A percentile compares a stretch with the other conserved stretches of the same genome.
Evolutionary conservation across 2,797 vertebrate genomes (phyloP).

Genomic region (Lagocephalus sceleratus): DNA sequence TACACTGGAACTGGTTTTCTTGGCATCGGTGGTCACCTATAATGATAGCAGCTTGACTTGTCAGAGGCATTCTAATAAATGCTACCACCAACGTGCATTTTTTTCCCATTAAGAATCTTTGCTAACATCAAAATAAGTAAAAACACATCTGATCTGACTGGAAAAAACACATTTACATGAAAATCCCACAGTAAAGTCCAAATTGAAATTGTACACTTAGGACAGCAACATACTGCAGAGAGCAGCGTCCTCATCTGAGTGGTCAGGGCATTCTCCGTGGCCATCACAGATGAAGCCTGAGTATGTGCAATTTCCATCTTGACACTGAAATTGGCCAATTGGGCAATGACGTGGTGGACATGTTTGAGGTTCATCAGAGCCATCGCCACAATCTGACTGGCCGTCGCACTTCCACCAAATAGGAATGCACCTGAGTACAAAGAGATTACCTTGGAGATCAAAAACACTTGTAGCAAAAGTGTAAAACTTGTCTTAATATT

Average conservation of each 20-base stretch:
- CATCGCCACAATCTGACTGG: conserved; percentile 72
- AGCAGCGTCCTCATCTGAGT: conserved; percentile 71
- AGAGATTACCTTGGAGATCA: not conserved
- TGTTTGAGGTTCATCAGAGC: conserved; percentile 74
- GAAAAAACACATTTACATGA: not conserved
- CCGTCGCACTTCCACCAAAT: conserved; percentile 80
- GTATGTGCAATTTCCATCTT: conserved; percentile 67
- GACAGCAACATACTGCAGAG: conserved; percentile 65
- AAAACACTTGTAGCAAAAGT: too few species aligned
- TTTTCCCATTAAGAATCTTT: too few species aligned
- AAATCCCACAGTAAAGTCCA: not conserved
- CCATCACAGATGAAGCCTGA: conserved; percentile 63
- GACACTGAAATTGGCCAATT: conserved; percentile 70
- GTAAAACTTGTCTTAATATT: too few species aligned
- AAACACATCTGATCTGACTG: not conserved
- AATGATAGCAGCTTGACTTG: not conserved
- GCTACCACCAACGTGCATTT: too few species aligned
- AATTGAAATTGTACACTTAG: not conserved
- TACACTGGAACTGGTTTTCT: conserved; percentile 73
- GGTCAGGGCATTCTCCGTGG: conserved; percentile 62
- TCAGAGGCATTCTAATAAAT: not conserved
- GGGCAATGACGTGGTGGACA: conserved; percentile 66
- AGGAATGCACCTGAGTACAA: conserved; percentile 60
- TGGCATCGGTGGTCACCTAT: conserved; percentile 70
- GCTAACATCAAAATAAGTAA: not conserved